Base-by-base conservation (phyloP, 1,140 invertebrate species). In the Lepidurus apus region DNA sequence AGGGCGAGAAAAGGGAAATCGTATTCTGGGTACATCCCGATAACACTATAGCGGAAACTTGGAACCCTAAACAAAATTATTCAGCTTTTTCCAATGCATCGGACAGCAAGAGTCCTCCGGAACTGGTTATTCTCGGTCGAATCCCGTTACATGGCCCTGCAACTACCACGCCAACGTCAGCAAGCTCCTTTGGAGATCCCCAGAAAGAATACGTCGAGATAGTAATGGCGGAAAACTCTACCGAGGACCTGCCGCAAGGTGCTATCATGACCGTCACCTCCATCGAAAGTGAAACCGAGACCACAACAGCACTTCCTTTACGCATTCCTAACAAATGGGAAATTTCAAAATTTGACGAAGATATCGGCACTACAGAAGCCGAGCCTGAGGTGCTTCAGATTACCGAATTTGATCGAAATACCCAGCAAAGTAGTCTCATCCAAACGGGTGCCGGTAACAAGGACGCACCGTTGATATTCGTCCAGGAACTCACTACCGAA, bases 61-160 rank as follows among this genome's bases (percentile, higher is more conserved):
- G 53, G 53, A 17, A 65, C 21, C 53, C 53, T 65, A 65, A 65
- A 65, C 53, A 65, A 65, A 65, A 65, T 65, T 65, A 9, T 21
- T 3, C 21, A n/a, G 7, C 53, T 13, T n/a, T 21, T n/a, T 21
- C 0, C 53, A 65, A 21, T 21, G 13, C 21, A 17, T 21, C 17
- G 53, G 53, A 65, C 53, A 21, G 17, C 21, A 65, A 65, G n/a
- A 65, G 53, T 65, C 53, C 53, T 21, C 53, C 53, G n/a, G 53
- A 65, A 65, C 53, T 65, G 53, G 53, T 65, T 65, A 65, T 65
- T 65, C 21, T 65, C 17, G 53, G 53, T 8, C 53, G 53, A n/a
- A 65, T 65, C 21, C 53, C 53, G 53, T 65, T 65, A 65, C 53
- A 65, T 65, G 53, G 53, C 53, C 53, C 53, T 21, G 53, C 53